Base-by-base conservation (phyloP, 2,888 invertebrate species). In the Drosophila siamana region DNA sequence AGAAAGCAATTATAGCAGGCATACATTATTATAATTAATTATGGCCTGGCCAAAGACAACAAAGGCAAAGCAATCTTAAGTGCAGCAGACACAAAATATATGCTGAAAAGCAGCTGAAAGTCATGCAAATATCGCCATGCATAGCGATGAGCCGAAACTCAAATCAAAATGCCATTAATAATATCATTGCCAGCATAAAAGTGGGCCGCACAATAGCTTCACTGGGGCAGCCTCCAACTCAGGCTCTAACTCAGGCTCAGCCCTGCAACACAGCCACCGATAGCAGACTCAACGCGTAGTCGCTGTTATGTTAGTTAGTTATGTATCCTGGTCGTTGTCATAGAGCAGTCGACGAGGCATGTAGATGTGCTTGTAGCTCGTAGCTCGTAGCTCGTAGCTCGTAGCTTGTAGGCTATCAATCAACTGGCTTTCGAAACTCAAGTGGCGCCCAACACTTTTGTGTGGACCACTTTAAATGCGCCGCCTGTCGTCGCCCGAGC, bases 391-490 rank as follows among this genome's bases (percentile, higher is more conserved):
- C n/a, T n/a, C n/a, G n/a, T n/a, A n/a, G n/a, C n/a, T n/a, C n/a
- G n/a, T n/a, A n/a, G n/a, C n/a, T n/a, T 36, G 13, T 13, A 43
- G 19, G 72, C 73, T 72, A 75, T 75, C 77, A 75, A 75, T 75
- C 74, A 75, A 77, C 61, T 63, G 60, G 56, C 67, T 55, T 54
- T 62, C 61, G 9, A 63, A 56, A 51, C 59, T 51, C 59, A 63
- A 73, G 62, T 62, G 61, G 61, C 16, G 2, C 9, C 19, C 24
- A 48, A 33, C 38, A 69, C 48, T 40, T 26, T 26, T 9, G 19
- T 41, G 24, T 28, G 54, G 40, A 43, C 69, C 43, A 56, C 52
- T 69, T 50, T 55, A 63, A 50, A 50, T 52, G 33, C 48, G 50
- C 26, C 65, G 24, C 43, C 28, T 60, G 44, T 47, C 19, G 19